phyloP scores from a whole-genome alignment of 2,888 invertebrate genomes.

The Prosopocoilus inquinatus region DNA sequence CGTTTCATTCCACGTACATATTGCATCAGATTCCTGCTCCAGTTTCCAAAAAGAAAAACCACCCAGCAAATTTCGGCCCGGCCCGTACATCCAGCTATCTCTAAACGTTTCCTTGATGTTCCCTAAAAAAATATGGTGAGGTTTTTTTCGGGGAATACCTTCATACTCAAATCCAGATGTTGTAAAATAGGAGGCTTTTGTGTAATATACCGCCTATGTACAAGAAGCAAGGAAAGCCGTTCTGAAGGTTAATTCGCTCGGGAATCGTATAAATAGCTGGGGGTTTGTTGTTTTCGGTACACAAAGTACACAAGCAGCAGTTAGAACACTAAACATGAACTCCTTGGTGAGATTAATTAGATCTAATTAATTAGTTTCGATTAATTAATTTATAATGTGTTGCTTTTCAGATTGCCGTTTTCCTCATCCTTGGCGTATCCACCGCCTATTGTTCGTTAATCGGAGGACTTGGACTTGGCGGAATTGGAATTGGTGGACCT shows the following conservation, averaged over 20 bases:
- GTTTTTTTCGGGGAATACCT: too few relatives aligned
- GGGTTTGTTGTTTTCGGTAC: not conserved
- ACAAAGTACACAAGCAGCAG: not conserved
- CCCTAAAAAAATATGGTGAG: too few relatives aligned
- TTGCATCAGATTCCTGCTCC: too few relatives aligned
- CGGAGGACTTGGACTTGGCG: not conserved
- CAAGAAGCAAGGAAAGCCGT: not conserved
- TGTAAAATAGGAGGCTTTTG: not conserved
- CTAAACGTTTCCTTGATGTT: too few relatives aligned
- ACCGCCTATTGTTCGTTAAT: not conserved
- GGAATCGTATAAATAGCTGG: not conserved
- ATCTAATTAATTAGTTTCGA: not conserved
- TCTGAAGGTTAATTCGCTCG: not conserved
- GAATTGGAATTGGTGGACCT: not conserved
- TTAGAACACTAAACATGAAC: not conserved
- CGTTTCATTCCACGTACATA: too few relatives aligned
- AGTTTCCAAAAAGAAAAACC: too few relatives aligned
- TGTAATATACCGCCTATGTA: not conserved
- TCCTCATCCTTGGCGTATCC: not conserved
- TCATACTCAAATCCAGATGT: too few relatives aligned
- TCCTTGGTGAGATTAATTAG: not conserved
- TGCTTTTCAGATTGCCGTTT: not conserved
- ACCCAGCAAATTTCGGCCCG: too few relatives aligned
- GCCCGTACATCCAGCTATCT: too few relatives aligned
- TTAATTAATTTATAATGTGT: not conserved